Percentiles rank a stretch among this genome's conserved stretches.
Conservation (phyloP, 2,113 vertebrate genomes). For the Erinaceus europaeus region DNA sequence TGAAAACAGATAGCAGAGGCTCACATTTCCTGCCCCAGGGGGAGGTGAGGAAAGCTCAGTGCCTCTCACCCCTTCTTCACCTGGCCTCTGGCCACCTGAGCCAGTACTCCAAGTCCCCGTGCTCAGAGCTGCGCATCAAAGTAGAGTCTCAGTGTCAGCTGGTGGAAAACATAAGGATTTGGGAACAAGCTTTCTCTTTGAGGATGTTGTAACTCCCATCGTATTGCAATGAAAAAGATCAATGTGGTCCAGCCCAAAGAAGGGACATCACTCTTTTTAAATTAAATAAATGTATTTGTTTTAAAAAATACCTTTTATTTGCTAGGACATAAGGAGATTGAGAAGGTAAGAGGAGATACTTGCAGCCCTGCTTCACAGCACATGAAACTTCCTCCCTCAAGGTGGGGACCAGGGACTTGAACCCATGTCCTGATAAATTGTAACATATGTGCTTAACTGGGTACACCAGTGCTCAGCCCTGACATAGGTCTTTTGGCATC, state of each 20-base stretch:
- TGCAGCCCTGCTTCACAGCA: no score
- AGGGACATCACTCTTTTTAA: background rate
- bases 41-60: background rate
- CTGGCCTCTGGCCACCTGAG: no score
- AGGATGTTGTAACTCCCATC: background rate
- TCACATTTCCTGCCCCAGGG: background rate
- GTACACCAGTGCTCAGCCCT: no score
- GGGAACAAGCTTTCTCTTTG: background rate
- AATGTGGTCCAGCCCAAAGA: background rate
- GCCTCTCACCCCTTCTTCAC: background rate
- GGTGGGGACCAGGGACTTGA: no score
- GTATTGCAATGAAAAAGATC: background rate
- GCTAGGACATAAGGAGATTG: no score
- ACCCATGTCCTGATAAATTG: no score
- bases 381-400: no score
- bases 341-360: no score
- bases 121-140: background rate
- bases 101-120: background rate
- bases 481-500: no score
- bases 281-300: no score
- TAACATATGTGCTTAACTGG: no score
- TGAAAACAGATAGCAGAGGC: background rate
- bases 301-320: no score
- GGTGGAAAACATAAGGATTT: background rate
- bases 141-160: background rate